Evolutionary conservation across 2,888 invertebrate genomes (phyloP), one percentile per base, ranked within the genome.

Genomic region (Neria commutata): DNA sequence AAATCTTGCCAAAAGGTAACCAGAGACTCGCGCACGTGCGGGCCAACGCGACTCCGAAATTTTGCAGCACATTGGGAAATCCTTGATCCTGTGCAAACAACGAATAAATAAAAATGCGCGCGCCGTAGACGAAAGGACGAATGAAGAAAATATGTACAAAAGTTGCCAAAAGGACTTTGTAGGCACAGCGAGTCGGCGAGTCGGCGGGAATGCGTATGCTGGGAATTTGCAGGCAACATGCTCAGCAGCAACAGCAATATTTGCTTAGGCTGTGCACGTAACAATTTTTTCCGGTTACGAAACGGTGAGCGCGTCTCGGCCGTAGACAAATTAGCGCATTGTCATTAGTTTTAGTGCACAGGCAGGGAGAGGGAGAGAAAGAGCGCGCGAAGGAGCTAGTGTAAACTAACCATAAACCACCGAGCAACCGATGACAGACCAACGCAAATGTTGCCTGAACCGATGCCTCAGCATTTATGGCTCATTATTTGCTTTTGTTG

Each of bases 311-410:
- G 34, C 62, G 51, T 51, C 56, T 63, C 63, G 60, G 63, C 67
- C 58, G 69, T 69, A 37, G 6, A 66, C 69, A 78, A 80, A 76
- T 80, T 80, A 80, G 79, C 78, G 75, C 73, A 73, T 73, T 76
- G 73, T 74, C 78, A 77, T 76, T 79, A 80, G 78, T 79, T 80
- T 80, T 79, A 80, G 80, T 75, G 69, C 76, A 66, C 70, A n/a
- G n/a, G n/a, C 69, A 17, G 56, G 40, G 23, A 50, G 62, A 47
- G 73, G 70, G 63, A 73, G 66, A 66, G 71, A 71, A 65, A 24
- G 55, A 57, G 33, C 50, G 59, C 40, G 37, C 34, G 51, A 46
- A 57, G 58, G 34, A 48, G 54, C 49, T 21, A 65, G 65, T 65
- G 73, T 66, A 73, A 72, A 72, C 71, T 73, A 70, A 72, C 67